Evolutionary conservation across 2,888 invertebrate species (phyloP).

Genomic region (Dicyrtomina minuta): DNA sequence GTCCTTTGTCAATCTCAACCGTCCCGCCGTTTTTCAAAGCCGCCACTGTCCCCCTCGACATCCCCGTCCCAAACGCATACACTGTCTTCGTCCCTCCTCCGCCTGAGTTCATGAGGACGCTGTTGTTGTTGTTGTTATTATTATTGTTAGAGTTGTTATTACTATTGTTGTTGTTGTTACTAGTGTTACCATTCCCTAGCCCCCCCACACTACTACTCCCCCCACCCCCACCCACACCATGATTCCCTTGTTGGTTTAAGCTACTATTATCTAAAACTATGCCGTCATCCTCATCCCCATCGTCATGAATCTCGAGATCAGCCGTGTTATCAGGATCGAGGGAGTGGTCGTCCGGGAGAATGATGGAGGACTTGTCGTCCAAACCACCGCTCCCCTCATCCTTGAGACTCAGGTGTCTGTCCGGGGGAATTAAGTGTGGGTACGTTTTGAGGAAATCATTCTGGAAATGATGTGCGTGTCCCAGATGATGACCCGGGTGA

Average conservation of each 20-base stretch:
- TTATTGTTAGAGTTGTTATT: too few species aligned
- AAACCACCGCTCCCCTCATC: not conserved
- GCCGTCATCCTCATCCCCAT: slow-evolving; percentile 26
- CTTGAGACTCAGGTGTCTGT: slow-evolving; percentile 11
- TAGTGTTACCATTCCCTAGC: not conserved
- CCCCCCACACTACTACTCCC: slow-evolving; percentile 14
- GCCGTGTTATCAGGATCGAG: not conserved
- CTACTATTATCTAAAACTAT: slow-evolving; percentile 17
- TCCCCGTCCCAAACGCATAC: slow-evolving; percentile 19
- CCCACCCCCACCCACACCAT: not conserved
- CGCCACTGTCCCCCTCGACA: slow-evolving; percentile 18
- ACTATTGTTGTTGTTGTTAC: not conserved
- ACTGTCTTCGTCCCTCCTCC: slow-evolving; percentile 27
- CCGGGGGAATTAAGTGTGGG: slow-evolving; percentile 16
- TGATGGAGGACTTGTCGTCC: not conserved
- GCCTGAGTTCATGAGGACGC: slow-evolving; percentile 10
- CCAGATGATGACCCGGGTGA: slow-evolving; percentile 15
- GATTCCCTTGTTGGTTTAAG: not conserved
- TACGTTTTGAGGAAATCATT: slow-evolving; percentile 28
- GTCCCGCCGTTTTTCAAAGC: slow-evolving; percentile 34
- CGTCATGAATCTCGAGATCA: slow-evolving; percentile 17
- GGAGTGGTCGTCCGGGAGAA: slow-evolving; percentile 1
- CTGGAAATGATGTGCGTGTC: slow-evolving; percentile 22
- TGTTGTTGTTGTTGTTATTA: not conserved
- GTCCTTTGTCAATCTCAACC: slow-evolving; percentile 24